phyloP scores from a whole-genome alignment of 30 jellyfish, hydroid and myxozoan genomes.

The Mastigias papua region DNA sequence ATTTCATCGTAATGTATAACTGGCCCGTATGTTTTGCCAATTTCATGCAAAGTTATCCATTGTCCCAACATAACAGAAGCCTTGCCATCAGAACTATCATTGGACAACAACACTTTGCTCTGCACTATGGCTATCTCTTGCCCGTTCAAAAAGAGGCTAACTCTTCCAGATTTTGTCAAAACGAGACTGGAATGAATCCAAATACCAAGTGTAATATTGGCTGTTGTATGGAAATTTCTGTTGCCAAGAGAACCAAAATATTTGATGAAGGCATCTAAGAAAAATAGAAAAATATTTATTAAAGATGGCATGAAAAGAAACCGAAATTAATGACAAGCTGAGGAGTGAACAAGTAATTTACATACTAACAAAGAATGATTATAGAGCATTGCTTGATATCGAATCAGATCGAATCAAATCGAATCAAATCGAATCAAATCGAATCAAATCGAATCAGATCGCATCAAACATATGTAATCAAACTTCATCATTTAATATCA shows the following conservation, averaged over 20 bases:
- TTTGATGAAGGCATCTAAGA: neutral
- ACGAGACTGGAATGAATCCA: conserved; percentile 38
- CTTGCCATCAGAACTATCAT: neutral
- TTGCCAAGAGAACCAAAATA: neutral
- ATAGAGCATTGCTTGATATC: too few species aligned
- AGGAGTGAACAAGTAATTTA: too few species aligned
- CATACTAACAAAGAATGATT: too few species aligned
- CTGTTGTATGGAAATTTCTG: neutral
- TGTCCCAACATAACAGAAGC: conserved; percentile 28
- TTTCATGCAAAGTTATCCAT: conserved; percentile 14
- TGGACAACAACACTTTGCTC: neutral
- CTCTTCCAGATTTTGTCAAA: neutral
- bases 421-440: too few species aligned
- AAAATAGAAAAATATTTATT: neutral
- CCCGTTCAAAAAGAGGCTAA: conserved; percentile 9
- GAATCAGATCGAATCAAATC: too few species aligned
- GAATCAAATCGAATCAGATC: too few species aligned
- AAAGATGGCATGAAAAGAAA: too few species aligned
- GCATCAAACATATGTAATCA: too few species aligned
- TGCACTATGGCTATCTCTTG: neutral
- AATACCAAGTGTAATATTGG: neutral
- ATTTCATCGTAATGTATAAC: conserved; percentile 18
- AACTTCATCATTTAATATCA: too few species aligned
- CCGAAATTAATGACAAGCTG: too few species aligned
- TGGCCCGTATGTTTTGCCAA: conserved; percentile 47